A percentile compares a stretch with the other conserved stretches of the same genome.
phyloP scores from a whole-genome alignment of 2,888 invertebrate genomes.

The Yponomeuta malinellus region DNA sequence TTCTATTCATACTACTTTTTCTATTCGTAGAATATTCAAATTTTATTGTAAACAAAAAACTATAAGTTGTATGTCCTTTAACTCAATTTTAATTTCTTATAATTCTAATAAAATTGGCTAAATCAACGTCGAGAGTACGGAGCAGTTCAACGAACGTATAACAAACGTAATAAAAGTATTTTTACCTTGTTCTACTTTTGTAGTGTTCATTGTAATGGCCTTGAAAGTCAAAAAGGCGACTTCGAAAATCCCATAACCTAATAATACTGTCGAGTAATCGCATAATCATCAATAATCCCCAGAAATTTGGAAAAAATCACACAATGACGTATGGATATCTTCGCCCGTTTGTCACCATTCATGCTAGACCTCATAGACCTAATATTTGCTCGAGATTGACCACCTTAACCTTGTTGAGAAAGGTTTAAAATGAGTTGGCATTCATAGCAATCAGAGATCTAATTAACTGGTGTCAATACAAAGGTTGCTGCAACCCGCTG shows the following conservation, averaged over 20 bases:
- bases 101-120: too few relatives aligned
- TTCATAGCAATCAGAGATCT: neutral
- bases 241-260: neutral
- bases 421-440: neutral
- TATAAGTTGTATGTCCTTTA: too few relatives aligned
- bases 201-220: neutral
- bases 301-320: conserved; percentile 43
- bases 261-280: conserved; percentile 45
- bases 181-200: too few relatives aligned
- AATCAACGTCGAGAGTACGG: too few relatives aligned
- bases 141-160: too few relatives aligned
- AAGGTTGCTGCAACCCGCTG: conserved; percentile 44
- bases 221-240: neutral
- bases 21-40: too few relatives aligned
- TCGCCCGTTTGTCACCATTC: conserved; percentile 5
- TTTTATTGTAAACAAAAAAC: too few relatives aligned
- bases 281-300: conserved; percentile 68
- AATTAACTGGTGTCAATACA: neutral
- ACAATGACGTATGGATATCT: conserved; percentile 17
- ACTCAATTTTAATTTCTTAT: too few relatives aligned
- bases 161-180: too few relatives aligned
- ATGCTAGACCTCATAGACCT: neutral
- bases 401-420: neutral
- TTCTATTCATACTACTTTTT: too few relatives aligned
- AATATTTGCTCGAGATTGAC: conserved; percentile 6